Evolutionary conservation across 2,888 invertebrate genomes (phyloP).

Genomic region (Troglohyphantes excavatus): DNA sequence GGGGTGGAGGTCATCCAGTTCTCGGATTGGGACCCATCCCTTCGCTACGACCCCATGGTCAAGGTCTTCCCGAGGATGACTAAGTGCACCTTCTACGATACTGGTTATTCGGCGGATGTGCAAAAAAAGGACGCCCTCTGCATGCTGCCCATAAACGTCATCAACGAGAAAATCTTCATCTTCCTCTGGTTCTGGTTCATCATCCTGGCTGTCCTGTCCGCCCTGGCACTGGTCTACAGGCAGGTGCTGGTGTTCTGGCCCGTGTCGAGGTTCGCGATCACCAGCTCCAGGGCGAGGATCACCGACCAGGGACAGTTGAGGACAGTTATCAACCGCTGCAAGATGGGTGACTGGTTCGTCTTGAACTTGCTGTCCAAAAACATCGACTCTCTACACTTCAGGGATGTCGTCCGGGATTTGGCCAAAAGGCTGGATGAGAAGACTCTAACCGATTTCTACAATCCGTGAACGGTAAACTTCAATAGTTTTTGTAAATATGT

Average conservation of each 20-base stretch:
- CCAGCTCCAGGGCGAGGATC: slow-evolving; percentile 44
- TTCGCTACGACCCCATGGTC: slow-evolving; percentile 84
- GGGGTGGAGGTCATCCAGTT: slow-evolving; percentile 88
- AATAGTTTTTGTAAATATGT: too few species aligned
- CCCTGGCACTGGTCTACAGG: slow-evolving; percentile 83
- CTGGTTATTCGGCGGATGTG: slow-evolving; percentile 92
- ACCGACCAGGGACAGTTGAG: slow-evolving; percentile 29
- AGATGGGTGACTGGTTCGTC: slow-evolving; percentile 84
- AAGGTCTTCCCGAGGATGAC: slow-evolving; percentile 90
- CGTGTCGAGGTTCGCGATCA: slow-evolving; percentile 40
- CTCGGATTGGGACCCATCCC: slow-evolving; percentile 86
- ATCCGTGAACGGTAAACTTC: neutral
- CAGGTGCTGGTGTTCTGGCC: slow-evolving; percentile 74
- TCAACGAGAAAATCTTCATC: slow-evolving; percentile 96
- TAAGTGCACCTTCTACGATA: slow-evolving; percentile 95
- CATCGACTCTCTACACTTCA: slow-evolving; percentile 92
- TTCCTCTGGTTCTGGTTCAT: slow-evolving; percentile 93
- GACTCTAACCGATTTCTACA: neutral
- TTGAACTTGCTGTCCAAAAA: slow-evolving; percentile 88
- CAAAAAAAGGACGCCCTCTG: slow-evolving; percentile 93
- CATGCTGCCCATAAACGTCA: slow-evolving; percentile 92
- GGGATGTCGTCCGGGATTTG: slow-evolving; percentile 87
- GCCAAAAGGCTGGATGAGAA: slow-evolving; percentile 46
- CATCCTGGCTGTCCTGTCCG: slow-evolving; percentile 76
- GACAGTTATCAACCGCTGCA: slow-evolving; percentile 11